These are phyloP conservation scores for Portunus trituberculatus DNA, from an alignment of 1,140 invertebrate genomes.

Conservation along the genomic window DNA sequence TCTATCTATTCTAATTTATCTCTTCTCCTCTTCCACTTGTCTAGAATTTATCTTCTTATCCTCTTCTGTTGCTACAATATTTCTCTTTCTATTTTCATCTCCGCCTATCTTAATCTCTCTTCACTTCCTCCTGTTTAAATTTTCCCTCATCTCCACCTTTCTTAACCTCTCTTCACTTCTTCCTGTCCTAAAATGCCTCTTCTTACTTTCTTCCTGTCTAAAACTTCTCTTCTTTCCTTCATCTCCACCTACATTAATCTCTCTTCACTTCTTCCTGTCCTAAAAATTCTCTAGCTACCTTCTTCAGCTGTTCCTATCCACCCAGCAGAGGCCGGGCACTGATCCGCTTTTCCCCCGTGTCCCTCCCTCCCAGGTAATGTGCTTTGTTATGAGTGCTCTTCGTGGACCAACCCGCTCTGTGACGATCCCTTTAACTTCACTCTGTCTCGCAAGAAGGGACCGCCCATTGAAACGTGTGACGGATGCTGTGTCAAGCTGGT, in stretches of 20 bases:
- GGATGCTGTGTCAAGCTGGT: conserved; percentile 98
- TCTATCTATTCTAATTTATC: not conserved
- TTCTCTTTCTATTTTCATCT: not conserved
- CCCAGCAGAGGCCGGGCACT: not conserved
- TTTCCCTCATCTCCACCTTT: not conserved
- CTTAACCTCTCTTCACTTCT: not conserved
- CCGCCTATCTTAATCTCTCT: not conserved
- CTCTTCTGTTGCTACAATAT: not conserved
- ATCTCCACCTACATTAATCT: not conserved
- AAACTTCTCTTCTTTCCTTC: not conserved
- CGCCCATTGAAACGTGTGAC: conserved; percentile 83
- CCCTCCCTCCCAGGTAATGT: conserved; percentile 79
- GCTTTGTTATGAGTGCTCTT: conserved; percentile 96
- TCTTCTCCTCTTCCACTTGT: not conserved
- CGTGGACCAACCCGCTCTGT: conserved; percentile 92
- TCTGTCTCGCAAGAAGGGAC: conserved; percentile 88
- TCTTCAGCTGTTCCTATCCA: not conserved
- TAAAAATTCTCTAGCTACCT: conserved; percentile 1
- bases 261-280: conserved; percentile 34
- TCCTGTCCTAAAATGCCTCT: not conserved
- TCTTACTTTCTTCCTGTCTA: not conserved
- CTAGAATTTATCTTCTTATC: not conserved
- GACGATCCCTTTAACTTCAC: conserved; percentile 97
- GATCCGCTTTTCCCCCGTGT: not conserved
- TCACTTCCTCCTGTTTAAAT: not conserved